Conservation (phyloP, 2,888 invertebrate species). For the Thereva unica region DNA sequence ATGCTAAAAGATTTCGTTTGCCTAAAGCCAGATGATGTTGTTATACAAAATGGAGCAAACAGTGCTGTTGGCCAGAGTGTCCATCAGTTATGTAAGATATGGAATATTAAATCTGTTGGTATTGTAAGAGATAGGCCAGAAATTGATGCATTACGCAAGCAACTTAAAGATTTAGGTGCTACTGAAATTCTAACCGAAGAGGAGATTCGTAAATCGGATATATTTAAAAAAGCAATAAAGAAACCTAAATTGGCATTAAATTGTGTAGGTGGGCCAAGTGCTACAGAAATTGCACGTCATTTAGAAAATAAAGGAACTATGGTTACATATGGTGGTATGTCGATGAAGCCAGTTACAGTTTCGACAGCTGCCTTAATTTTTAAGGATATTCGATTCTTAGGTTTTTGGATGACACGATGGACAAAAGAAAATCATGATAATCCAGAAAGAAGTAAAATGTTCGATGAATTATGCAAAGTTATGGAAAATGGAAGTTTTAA, state of each 20-base stretch:
- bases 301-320: slow-evolving; percentile 74
- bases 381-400: slow-evolving; percentile 75
- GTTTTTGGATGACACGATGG: slow-evolving; percentile 94
- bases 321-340: slow-evolving; percentile 97
- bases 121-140: slow-evolving; percentile 81
- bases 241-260: slow-evolving; percentile 86
- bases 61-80: slow-evolving; percentile 93
- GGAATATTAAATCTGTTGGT: slow-evolving; percentile 81
- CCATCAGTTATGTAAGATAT: slow-evolving; percentile 83
- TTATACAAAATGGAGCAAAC: slow-evolving; percentile 97
- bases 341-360: slow-evolving; percentile 80
- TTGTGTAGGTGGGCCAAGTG: slow-evolving; percentile 91
- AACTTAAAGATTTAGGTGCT: slow-evolving; percentile 78
- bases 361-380: slow-evolving; percentile 83
- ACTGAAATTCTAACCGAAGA: slow-evolving; percentile 83
- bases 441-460: slow-evolving; percentile 72
- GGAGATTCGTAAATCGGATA: slow-evolving; percentile 67
- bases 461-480: slow-evolving; percentile 70
- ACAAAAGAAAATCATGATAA: slow-evolving; percentile 63
- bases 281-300: slow-evolving; percentile 77
- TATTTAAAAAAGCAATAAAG: slow-evolving; percentile 65
- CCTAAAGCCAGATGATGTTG: slow-evolving; percentile 76
- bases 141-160: slow-evolving; percentile 66
- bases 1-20: slow-evolving; percentile 89
- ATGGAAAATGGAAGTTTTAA: slow-evolving; percentile 71